phyloP scores from a whole-genome alignment of 2,888 invertebrate genomes.

The Euzetes globulus region DNA sequence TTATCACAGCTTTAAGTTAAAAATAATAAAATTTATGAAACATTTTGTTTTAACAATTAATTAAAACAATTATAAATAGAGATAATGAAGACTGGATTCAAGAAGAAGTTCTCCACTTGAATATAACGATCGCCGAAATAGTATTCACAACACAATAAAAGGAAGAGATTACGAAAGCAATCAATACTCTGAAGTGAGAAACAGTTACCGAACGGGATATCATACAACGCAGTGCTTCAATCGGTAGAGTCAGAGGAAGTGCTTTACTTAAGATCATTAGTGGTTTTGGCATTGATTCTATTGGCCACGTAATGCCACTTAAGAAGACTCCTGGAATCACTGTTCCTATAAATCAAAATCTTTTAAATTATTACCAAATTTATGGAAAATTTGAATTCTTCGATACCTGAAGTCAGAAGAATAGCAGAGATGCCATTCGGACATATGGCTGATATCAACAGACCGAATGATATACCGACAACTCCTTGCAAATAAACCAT shows the following conservation, averaged over 20 bases:
- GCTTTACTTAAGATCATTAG: conserved; percentile 63
- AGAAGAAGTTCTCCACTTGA: conserved; percentile 30
- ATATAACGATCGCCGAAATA: conserved; percentile 17
- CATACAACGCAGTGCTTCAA: conserved; percentile 65
- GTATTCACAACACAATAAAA: conserved; percentile 60
- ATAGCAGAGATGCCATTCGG: conserved; percentile 22
- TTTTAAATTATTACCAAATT: neutral
- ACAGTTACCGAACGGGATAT: conserved; percentile 67
- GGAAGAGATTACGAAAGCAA: conserved; percentile 65
- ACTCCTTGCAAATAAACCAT: conserved; percentile 81
- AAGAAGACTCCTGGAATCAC: conserved; percentile 36
- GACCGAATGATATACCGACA: conserved; percentile 65
- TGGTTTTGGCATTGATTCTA: conserved; percentile 84
- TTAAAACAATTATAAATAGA: neutral
- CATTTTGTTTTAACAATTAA: neutral
- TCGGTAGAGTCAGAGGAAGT: conserved; percentile 71
- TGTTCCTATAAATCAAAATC: neutral
- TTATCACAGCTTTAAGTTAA: too few relatives aligned
- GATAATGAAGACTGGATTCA: neutral
- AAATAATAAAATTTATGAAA: neutral
- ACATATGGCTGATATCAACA: conserved; percentile 28
- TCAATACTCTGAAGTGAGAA: conserved; percentile 60
- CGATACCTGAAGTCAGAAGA: conserved; percentile 61
- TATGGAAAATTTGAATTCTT: neutral
- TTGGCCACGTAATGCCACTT: conserved; percentile 86